Base-by-base conservation (phyloP, 2,888 invertebrate species). In the Lasius platythorax region DNA sequence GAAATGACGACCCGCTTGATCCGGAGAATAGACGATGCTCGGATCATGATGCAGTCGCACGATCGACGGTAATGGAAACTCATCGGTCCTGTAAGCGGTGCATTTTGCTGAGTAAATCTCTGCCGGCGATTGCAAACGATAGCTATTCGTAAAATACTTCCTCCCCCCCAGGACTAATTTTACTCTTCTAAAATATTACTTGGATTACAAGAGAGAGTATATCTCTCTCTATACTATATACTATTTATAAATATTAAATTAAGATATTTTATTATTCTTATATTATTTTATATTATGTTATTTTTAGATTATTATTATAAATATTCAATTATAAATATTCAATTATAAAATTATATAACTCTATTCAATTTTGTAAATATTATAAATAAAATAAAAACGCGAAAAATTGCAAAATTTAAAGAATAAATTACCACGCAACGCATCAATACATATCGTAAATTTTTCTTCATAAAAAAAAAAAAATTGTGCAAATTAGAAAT, bases 31-130 rank as follows among this genome's bases (percentile, higher is more conserved):
- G 68, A 40, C 28, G 56, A n/a, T 40, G 37, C 46, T 37, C 30
- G 64, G 64, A 75, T 64, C 61, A 40, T 58, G n/a, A 50, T 8
- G 58, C 18, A 18, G 73, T 73, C 61, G 74, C 61, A 46, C 46
- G 43, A 18, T 33, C 50, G 67, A 53, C 12, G 11, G 76, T 76
- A 76, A 76, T 53, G 28, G 67, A 76, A 67, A 67, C 28, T 28
- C 67, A 40, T 76, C 67, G 37, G n/a, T 53, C 6, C 30, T 23
- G 63, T 43, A 46, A 75, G 33, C 15, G 37, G 33, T 40, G 23
- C 23, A 18, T 53, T 33, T 66, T 12, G 50, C 64, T 8, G 64
- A 64, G 75, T 12, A 9, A 33, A 64, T 53, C 50, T 15, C 50
- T 23, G 15, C 64, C 64, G 40, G 37, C 23, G 37, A 23, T 28